Percentiles rank a stretch among this genome's conserved stretches.
phyloP scores from a whole-genome alignment of 2,888 invertebrate genomes.

The Idaea dimidiata region DNA sequence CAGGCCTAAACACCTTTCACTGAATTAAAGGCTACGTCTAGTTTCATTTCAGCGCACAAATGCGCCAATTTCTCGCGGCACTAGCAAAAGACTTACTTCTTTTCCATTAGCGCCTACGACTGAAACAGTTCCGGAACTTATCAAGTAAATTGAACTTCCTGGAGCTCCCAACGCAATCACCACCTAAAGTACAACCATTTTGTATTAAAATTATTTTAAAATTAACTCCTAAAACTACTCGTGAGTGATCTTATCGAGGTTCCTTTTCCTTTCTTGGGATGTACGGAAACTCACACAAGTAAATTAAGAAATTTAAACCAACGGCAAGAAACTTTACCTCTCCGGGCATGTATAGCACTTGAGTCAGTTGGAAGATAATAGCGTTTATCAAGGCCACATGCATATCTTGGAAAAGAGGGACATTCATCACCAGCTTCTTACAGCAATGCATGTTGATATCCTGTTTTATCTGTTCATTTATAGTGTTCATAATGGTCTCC shows the following conservation, averaged over 20 bases:
- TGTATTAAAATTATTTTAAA: not conserved
- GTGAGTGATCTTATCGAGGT: not conserved
- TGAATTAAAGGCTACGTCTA: no score
- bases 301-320: constrained; percentile 1
- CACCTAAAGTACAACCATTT: constrained; percentile 45
- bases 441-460: constrained; percentile 81
- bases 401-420: constrained; percentile 76
- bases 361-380: constrained; percentile 73
- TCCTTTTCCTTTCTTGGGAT: not conserved
- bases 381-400: constrained; percentile 70
- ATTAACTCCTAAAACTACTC: no score
- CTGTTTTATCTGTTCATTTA: constrained; percentile 67
- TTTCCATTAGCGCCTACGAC: constrained; percentile 77
- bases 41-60: not conserved
- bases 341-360: constrained; percentile 79
- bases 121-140: constrained; percentile 81
- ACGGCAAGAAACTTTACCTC: constrained; percentile 51
- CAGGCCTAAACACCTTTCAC: no score
- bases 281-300: not conserved
- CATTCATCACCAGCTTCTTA: constrained; percentile 74
- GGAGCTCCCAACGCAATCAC: constrained; percentile 75
- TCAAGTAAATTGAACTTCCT: constrained; percentile 80
- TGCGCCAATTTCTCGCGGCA: not conserved
- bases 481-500: constrained; percentile 45
- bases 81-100: constrained; percentile 56